Conservation (phyloP, 2,113 vertebrate genomes). For the Sterna hirundo region DNA sequence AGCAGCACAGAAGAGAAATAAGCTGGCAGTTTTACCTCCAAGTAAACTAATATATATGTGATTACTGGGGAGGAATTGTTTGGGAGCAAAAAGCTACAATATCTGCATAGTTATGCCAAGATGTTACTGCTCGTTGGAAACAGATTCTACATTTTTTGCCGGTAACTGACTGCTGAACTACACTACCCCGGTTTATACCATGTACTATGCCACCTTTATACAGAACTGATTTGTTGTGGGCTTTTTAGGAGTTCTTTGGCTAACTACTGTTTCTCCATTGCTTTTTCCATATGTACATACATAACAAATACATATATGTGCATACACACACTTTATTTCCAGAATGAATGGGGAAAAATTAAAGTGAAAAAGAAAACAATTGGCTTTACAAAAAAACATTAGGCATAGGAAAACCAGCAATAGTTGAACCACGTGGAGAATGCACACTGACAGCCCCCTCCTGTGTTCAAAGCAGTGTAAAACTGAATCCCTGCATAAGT, state of each 20-base stretch:
- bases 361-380: background rate
- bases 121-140: background rate
- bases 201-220: background rate
- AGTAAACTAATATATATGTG: background rate
- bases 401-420: background rate
- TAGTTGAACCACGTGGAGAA: background rate
- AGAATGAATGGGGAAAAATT: background rate
- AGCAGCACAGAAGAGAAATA: background rate
- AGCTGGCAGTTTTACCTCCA: background rate
- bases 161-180: background rate
- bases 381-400: background rate
- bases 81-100: background rate
- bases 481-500: background rate
- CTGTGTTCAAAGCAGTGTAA: background rate
- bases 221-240: background rate
- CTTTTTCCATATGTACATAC: background rate
- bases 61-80: background rate
- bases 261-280: background rate
- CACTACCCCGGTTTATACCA: background rate
- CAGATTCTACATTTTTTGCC: background rate
- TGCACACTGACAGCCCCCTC: background rate
- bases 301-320: background rate
- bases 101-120: background rate
- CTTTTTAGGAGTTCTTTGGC: background rate
- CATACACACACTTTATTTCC: background rate